Evolutionary conservation across 2,888 invertebrate genomes (phyloP).

Genomic region (Operophtera brumata): DNA sequence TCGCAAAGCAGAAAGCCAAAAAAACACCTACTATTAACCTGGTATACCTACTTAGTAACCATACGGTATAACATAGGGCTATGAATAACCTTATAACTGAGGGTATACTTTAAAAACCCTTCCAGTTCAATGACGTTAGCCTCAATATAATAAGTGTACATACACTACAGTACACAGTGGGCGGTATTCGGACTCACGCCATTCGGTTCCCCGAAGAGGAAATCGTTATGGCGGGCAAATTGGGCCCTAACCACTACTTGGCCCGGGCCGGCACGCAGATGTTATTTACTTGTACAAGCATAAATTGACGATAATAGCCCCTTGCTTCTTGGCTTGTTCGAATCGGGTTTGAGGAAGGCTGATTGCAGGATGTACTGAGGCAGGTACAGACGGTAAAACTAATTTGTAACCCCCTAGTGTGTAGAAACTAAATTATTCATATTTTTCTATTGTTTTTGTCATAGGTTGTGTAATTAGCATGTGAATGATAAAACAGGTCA

Average conservation of each 20-base stretch:
- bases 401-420: no score
- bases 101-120: neutral
- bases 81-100: neutral
- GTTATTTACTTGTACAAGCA: slow-evolving; percentile 57
- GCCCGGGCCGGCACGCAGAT: slow-evolving; percentile 62
- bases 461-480: no score
- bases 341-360: slow-evolving; percentile 20
- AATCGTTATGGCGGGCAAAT: slow-evolving; percentile 78
- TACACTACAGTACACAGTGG: slow-evolving; percentile 45
- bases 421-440: no score
- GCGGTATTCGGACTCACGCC: slow-evolving; percentile 72
- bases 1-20: neutral
- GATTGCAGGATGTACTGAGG: slow-evolving; percentile 18
- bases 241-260: slow-evolving; percentile 77
- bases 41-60: neutral
- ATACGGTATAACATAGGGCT: neutral
- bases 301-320: slow-evolving; percentile 50
- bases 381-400: neutral
- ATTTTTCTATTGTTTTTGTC: no score
- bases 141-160: slow-evolving; percentile 10
- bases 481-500: no score
- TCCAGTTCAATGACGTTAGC: slow-evolving; percentile 28
- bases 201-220: slow-evolving; percentile 80
- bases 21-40: no score
- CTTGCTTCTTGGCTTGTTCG: slow-evolving; percentile 35